Base-by-base conservation (phyloP, 2,113 vertebrate species). In the Bubo blakistoni region DNA sequence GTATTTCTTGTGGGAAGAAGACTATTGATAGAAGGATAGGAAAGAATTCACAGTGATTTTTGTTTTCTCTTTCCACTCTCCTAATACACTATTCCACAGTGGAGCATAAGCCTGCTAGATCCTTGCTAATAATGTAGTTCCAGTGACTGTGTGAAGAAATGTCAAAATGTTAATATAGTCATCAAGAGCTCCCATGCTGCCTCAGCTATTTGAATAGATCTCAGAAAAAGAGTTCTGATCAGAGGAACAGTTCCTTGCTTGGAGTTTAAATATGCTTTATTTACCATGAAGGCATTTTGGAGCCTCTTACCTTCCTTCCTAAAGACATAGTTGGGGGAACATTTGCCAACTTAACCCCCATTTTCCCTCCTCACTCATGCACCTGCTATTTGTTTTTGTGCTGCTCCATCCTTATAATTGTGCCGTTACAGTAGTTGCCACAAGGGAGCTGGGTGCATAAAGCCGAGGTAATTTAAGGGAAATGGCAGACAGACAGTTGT, bases 131-230 rank as follows among this genome's bases (percentile, higher is more conserved):
- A 93, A 86, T n/a, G 79, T 62, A 77, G 88, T 93, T 90, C 57
- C 81, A 61, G 66, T 88, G 87, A 73, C 81, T 88, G 81, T 94
- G 93, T 92, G 93, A 93, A 80, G 92, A 92, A 83, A 83, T 88
- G 88, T 94, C 90, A 90, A 54, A 92, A 92, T 90, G 92, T 95
- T 96, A 95, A 86, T 88, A 86, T 18, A 96, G 93, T 88, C 92
- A 90, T 96, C 85, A 88, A 83, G 78, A 81, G 85, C 66, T 97
- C 88, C 87, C 81, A 26, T 79, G 81, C 74, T 76, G 93, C 90
- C 82, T 90, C 59, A 70, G 79, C 90, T 86, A 42, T 93, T 93
- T 90, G 76, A 85, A 90, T 93, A 15, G 71, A 32, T 70, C 91
- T 90, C 88, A 93, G 72, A 42, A 22, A 55, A 66, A 76, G 58